These are phyloP conservation scores for Mimachlamys varia DNA, from an alignment of 2,888 invertebrate species.

Conservation along the genomic window DNA sequence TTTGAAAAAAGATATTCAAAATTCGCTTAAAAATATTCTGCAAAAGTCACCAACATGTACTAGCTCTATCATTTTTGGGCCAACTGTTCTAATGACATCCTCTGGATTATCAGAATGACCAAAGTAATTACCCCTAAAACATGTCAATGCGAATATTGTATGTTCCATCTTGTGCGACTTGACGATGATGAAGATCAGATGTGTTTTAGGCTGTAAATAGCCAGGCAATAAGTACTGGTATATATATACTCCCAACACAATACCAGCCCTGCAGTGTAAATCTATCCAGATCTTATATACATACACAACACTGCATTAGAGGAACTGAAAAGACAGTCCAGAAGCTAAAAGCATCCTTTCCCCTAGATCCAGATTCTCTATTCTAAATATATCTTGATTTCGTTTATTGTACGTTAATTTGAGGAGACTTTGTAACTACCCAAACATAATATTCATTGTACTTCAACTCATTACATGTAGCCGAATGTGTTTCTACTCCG, in stretches of 20 bases:
- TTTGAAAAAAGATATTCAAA: no score
- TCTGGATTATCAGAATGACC: no score
- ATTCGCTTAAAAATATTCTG: no score
- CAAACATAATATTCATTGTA: no score
- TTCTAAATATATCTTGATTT: background rate
- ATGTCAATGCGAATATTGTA: no score
- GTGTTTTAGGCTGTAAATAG: background rate
- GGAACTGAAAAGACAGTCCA: background rate
- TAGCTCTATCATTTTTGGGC: no score
- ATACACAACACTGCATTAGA: background rate
- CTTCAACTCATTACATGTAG: background rate
- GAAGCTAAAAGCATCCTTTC: background rate
- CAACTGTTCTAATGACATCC: no score
- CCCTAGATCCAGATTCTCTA: background rate
- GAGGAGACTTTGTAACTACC: background rate
- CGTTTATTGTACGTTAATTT: background rate
- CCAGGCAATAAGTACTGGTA: background rate
- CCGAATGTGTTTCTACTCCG: no score
- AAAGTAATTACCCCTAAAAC: background rate
- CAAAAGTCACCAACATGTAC: no score
- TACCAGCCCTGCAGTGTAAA: background rate
- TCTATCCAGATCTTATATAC: background rate
- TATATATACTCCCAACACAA: background rate
- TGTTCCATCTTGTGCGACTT: background rate
- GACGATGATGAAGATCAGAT: background rate